Conservation (phyloP, 1,140 invertebrate genomes). For the Pseudomyrmex flavicornis region DNA sequence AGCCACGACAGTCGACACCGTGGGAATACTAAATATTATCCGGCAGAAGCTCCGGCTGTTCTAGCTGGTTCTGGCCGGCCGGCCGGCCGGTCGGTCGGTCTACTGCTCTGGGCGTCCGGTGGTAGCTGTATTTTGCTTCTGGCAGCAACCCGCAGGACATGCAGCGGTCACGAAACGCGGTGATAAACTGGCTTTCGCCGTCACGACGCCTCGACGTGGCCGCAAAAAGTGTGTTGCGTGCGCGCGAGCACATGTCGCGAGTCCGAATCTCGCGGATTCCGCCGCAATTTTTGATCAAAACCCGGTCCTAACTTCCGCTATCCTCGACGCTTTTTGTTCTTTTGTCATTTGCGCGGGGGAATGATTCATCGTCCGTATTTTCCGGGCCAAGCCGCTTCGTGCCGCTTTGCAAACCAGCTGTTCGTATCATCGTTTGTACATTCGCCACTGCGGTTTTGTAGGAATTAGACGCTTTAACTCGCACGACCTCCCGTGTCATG, state of each 20-base stretch:
- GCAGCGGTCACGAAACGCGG: constrained; percentile 47
- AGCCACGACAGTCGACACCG: constrained; percentile 82
- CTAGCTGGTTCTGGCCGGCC: constrained; percentile 44
- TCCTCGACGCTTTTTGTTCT: constrained; percentile 22
- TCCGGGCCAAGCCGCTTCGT: constrained; percentile 30
- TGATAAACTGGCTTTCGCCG: constrained; percentile 66
- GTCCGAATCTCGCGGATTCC: constrained; percentile 24
- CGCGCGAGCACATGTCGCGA: not conserved
- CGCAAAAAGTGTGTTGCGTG: constrained; percentile 30
- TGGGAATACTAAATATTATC: constrained; percentile 85
- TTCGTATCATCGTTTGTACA: constrained; percentile 36
- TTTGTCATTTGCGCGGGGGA: constrained; percentile 41
- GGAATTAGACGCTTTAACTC: constrained; percentile 43
- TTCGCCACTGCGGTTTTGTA: constrained; percentile 19
- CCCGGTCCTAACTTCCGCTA: constrained; percentile 41
- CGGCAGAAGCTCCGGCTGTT: constrained; percentile 74
- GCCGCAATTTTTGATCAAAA: constrained; percentile 35
- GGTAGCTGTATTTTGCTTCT: constrained; percentile 66
- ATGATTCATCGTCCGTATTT: constrained; percentile 57
- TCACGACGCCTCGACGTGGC: constrained; percentile 40
- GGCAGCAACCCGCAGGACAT: constrained; percentile 61
- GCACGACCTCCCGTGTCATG: not conserved
- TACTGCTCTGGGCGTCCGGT: constrained; percentile 53
- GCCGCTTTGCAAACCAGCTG: constrained; percentile 16
- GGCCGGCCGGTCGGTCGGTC: constrained; percentile 50